These are phyloP conservation scores for Drosophila flavopinicola DNA, from an alignment of 2,888 invertebrate genomes.

Conservation along the genomic window DNA sequence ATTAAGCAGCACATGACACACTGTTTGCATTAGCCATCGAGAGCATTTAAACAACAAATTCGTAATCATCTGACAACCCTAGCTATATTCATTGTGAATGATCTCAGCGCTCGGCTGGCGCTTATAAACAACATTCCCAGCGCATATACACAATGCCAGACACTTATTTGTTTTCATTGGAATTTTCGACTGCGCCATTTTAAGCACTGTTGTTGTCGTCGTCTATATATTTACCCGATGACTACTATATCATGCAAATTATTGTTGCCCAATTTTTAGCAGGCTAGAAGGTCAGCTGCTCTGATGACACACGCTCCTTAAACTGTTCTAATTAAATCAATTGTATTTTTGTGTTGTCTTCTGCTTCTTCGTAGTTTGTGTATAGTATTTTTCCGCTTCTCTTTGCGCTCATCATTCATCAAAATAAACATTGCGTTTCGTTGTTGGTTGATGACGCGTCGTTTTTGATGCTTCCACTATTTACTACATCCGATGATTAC, in stretches of 20 bases:
- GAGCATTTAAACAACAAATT: slow-evolving; percentile 19
- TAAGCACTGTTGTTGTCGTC: slow-evolving; percentile 15
- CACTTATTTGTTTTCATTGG: slow-evolving; percentile 48
- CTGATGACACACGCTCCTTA: slow-evolving; percentile 33
- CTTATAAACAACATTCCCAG: slow-evolving; percentile 63
- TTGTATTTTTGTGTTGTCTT: slow-evolving; percentile 24
- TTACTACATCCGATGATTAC: slow-evolving; percentile 45
- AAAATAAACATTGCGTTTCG: slow-evolving; percentile 37
- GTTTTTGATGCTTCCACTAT: slow-evolving; percentile 22
- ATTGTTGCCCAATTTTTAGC: slow-evolving; percentile 41
- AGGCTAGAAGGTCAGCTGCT: slow-evolving; percentile 58
- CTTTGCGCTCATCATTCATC: slow-evolving; percentile 41
- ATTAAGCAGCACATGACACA: slow-evolving; percentile 19
- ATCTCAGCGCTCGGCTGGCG: slow-evolving; percentile 55
- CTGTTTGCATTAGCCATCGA: slow-evolving; percentile 23
- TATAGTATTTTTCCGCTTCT: slow-evolving; percentile 15
- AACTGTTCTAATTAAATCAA: slow-evolving; percentile 56
- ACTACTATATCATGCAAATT: slow-evolving; percentile 44
- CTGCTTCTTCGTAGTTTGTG: slow-evolving; percentile 10
- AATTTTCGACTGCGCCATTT: slow-evolving; percentile 70
- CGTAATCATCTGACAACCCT: slow-evolving; percentile 60
- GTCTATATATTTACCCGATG: slow-evolving; percentile 51
- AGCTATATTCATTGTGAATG: slow-evolving; percentile 37
- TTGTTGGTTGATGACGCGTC: slow-evolving; percentile 48
- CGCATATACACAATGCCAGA: slow-evolving; percentile 36